Percentiles rank a stretch among this genome's conserved stretches.
Evolutionary conservation across 37 sponge, comb jelly and placozoan genomes (phyloP).

Genomic region (Spongilla lacustris): DNA sequence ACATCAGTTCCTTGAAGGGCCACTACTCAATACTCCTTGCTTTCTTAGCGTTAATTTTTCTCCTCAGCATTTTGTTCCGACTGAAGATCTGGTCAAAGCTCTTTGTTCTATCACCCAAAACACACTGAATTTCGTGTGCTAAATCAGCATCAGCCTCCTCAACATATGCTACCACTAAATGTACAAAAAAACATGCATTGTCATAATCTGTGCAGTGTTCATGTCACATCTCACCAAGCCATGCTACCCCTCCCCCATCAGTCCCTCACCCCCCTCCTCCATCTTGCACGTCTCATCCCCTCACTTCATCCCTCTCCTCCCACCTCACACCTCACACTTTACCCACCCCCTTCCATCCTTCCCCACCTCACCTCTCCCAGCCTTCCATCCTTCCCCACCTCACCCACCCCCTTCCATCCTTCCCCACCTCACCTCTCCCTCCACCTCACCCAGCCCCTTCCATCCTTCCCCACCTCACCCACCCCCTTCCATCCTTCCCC

Average conservation of each 20-base stretch:
- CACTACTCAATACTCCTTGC: neutral
- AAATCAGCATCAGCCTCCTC: conserved; percentile 27
- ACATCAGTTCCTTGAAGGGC: too few species aligned
- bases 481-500: neutral
- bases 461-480: neutral
- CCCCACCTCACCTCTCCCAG: neutral
- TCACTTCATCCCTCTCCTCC: neutral
- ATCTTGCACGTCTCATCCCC: neutral
- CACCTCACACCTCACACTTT: neutral
- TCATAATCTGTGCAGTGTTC: neutral
- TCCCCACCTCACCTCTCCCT: neutral
- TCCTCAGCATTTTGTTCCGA: conserved; percentile 81
- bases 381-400: neutral
- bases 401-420: neutral
- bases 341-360: neutral
- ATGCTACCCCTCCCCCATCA: neutral
- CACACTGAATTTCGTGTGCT: conserved; percentile 40
- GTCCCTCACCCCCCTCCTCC: neutral
- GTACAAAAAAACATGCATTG: neutral
- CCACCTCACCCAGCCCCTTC: neutral
- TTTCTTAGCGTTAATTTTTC: conserved; percentile 55
- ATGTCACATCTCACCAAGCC: neutral
- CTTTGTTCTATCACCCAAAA: conserved; percentile 21
- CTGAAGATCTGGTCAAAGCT: conserved; percentile 73
- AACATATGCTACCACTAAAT: conserved; percentile 62